Base-by-base conservation (phyloP, 1,140 invertebrate species). In the Brachionus koreanus region DNA sequence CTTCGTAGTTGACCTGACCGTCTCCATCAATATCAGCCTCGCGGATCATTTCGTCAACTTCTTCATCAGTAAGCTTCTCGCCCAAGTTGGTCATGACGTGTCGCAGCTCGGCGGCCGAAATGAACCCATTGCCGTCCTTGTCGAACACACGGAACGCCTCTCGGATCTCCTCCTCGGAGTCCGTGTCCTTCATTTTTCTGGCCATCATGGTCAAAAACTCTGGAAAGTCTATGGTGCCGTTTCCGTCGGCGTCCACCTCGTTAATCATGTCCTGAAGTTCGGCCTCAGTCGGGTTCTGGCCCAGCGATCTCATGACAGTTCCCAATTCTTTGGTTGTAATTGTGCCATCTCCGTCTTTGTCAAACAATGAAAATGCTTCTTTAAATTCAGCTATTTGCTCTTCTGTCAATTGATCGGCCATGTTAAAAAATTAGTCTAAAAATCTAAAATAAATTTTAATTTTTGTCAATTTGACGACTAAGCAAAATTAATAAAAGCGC, bases 221-320 rank as follows among this genome's bases (percentile, higher is more conserved):
- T 85, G 95, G 95, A 89, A 98, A 98, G 90, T 98, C 95, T 90
- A 98, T 97, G 86, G 95, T 97, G 85, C 96, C 96, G 89, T 97
- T 97, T 86, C 97, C 96, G 90, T 99, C 97, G 86, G 96, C 96
- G 90, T 99, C 97, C 83, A 99, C 96, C 92, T 99, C 97, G 89
- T 99, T 98, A 89, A 99, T 98, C 96, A 99, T 98, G 89, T 98
- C 96, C 89, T 98, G 96, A 49, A 99, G 92, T 89, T 99, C 97
- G 61, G 96, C 96, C 90, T 99, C 97, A 86, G 97, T 98, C 86
- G 97, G 97, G 90, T 99, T 98, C 91, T 99, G 96, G 85, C 97
- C 97, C 87, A 99, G 91, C 76, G 96, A 98, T 86, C 97, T 91
- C 95, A 99, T 97, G 83, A 98, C 97, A 86, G 96, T 98, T 85